These are phyloP conservation scores for Noctua comes DNA, from an alignment of 2,888 invertebrate species.

Conservation along the genomic window DNA sequence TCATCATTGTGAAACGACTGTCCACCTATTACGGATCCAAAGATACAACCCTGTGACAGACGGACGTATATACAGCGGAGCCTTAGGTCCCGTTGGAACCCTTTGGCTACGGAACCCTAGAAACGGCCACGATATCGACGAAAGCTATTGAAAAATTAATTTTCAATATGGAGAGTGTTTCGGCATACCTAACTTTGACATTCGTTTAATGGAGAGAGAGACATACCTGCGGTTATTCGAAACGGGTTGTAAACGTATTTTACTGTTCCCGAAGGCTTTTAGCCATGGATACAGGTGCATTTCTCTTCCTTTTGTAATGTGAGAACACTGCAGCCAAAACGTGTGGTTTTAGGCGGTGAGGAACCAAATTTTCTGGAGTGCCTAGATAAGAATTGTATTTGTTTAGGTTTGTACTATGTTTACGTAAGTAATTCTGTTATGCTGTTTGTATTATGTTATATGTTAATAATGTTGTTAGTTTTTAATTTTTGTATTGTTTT, in stretches of 20 bases:
- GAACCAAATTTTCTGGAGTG: not conserved
- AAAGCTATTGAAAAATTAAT: constrained; percentile 47
- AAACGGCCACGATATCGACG: constrained; percentile 4
- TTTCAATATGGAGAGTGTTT: constrained; percentile 54
- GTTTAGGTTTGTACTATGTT: no score
- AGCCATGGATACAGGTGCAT: not conserved
- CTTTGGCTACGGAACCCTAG: not conserved
- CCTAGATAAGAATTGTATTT: no score
- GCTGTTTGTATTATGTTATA: no score
- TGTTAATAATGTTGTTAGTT: no score
- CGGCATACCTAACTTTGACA: constrained; percentile 23
- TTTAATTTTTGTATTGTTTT: no score
- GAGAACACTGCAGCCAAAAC: not conserved
- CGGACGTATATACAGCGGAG: not conserved
- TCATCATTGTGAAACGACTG: not conserved
- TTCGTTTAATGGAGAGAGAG: constrained; percentile 16
- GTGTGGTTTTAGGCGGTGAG: not conserved
- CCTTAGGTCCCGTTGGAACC: not conserved
- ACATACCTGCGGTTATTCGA: not conserved
- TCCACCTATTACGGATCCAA: not conserved
- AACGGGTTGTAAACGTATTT: not conserved
- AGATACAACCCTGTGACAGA: not conserved
- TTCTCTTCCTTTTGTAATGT: not conserved
- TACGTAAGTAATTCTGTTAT: no score
- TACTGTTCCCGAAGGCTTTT: constrained; percentile 2